phyloP scores from a whole-genome alignment of 2,888 invertebrate species.

The Pyrocoelia pectoralis region DNA sequence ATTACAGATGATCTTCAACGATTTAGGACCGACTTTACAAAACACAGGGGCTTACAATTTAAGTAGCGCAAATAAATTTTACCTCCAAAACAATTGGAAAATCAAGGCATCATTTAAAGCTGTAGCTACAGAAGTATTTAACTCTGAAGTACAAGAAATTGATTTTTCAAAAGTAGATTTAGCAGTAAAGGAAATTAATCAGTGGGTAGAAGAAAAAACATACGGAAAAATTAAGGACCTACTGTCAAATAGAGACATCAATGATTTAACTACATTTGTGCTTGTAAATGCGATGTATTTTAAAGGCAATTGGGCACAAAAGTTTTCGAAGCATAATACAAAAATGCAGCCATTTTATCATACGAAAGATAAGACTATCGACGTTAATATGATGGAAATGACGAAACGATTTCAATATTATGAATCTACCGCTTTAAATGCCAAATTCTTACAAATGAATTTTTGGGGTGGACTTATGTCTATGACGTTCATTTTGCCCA shows the following conservation, averaged over 20 bases:
- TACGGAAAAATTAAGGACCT: conserved; percentile 52
- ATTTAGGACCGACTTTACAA: conserved; percentile 29
- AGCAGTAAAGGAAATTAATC: conserved; percentile 49
- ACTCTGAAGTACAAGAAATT: conserved; percentile 64
- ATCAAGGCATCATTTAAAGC: conserved; percentile 65
- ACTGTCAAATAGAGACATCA: conserved; percentile 42
- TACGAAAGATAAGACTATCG: conserved; percentile 35
- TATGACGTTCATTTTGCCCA: conserved; percentile 42
- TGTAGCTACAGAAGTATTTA: conserved; percentile 68
- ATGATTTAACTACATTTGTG: conserved; percentile 44
- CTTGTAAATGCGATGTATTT: conserved; percentile 55
- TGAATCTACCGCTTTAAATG: conserved; percentile 39
- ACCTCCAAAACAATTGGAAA: conserved; percentile 63
- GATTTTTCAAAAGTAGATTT: conserved; percentile 39
- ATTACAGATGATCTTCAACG: conserved; percentile 19
- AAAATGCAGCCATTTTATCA: conserved; percentile 43
- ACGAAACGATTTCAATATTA: conserved; percentile 47
- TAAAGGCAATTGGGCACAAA: conserved; percentile 48
- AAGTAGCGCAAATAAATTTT: conserved; percentile 64
- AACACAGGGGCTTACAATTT: conserved; percentile 40
- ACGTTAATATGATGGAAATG: conserved; percentile 49
- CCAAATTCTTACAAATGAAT: conserved; percentile 49
- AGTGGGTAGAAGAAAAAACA: conserved; percentile 54
- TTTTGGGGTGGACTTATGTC: conserved; percentile 37
- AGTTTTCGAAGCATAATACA: conserved; percentile 39